Conservation (phyloP, 2,888 invertebrate genomes). For the Trissonchulus latispiculum region DNA sequence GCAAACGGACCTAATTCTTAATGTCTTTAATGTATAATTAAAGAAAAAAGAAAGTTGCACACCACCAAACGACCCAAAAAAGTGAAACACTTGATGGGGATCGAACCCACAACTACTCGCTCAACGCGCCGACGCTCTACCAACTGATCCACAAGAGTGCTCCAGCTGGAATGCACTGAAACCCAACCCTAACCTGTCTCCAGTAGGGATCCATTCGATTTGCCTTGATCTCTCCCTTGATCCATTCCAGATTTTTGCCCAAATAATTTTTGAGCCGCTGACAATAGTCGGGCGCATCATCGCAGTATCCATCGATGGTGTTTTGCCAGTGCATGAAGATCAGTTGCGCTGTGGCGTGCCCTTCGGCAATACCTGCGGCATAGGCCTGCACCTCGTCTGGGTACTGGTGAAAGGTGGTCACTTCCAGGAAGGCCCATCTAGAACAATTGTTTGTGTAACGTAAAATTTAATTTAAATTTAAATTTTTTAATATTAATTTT, state of each 20-base stretch:
- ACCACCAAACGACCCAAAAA: too few species aligned
- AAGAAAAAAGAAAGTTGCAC: too few species aligned
- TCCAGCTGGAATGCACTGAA: too few species aligned
- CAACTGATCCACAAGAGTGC: too few species aligned
- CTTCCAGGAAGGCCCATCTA: slow-evolving; percentile 70
- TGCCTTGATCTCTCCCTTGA: slow-evolving; percentile 54
- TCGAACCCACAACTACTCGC: too few species aligned
- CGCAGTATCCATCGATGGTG: slow-evolving; percentile 56
- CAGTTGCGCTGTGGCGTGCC: slow-evolving; percentile 65
- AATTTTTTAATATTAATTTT: too few species aligned
- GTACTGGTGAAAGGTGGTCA: slow-evolving; percentile 63
- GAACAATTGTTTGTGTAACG: slow-evolving; percentile 9
- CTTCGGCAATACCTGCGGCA: slow-evolving; percentile 73
- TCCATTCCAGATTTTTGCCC: slow-evolving; percentile 56
- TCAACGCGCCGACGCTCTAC: too few species aligned
- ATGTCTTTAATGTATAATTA: too few species aligned
- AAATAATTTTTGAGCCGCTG: slow-evolving; percentile 57
- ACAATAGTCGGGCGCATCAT: slow-evolving; percentile 52
- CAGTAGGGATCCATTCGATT: slow-evolving; percentile 59
- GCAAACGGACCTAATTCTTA: too few species aligned
- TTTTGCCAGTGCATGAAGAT: slow-evolving; percentile 70
- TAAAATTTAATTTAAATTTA: too few species aligned
- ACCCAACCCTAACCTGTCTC: slow-evolving; percentile 61
- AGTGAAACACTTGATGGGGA: too few species aligned
- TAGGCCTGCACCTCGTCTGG: slow-evolving; percentile 71